Evolutionary conservation across 2,888 invertebrate genomes (phyloP).

Genomic region (Apodemia zela): DNA sequence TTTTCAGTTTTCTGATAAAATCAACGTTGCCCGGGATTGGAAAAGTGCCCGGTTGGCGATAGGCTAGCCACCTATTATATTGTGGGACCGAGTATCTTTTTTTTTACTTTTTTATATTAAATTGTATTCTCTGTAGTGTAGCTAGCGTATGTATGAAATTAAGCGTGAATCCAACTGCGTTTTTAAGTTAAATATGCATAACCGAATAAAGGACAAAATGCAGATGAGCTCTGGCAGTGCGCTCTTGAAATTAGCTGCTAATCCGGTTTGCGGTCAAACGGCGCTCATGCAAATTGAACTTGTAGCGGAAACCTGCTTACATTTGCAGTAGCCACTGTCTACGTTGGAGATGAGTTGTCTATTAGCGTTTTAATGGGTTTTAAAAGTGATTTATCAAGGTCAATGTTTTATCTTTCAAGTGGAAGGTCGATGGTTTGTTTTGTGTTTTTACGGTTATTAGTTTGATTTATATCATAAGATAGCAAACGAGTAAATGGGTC

Average conservation of each 20-base stretch:
- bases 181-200: conserved; percentile 38
- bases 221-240: conserved; percentile 27
- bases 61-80: no score
- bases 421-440: no score
- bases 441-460: no score
- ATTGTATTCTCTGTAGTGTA: conserved; percentile 20
- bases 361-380: no score
- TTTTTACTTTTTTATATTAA: neutral
- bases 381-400: no score
- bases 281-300: conserved; percentile 5
- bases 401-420: no score
- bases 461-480: no score
- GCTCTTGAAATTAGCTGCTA: conserved; percentile 13
- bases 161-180: conserved; percentile 35
- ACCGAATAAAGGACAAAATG: conserved; percentile 33
- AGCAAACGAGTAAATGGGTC: no score
- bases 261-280: conserved; percentile 11
- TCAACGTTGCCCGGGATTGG: no score
- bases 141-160: conserved; percentile 37
- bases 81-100: no score
- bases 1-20: no score
- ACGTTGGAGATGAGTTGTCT: neutral
- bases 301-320: conserved; percentile 3
- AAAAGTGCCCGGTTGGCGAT: no score
- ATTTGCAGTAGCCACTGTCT: neutral